These are phyloP conservation scores for Rhinopithecus roxellana DNA, from an alignment of 2,113 vertebrate genomes.

Conservation along the genomic window DNA sequence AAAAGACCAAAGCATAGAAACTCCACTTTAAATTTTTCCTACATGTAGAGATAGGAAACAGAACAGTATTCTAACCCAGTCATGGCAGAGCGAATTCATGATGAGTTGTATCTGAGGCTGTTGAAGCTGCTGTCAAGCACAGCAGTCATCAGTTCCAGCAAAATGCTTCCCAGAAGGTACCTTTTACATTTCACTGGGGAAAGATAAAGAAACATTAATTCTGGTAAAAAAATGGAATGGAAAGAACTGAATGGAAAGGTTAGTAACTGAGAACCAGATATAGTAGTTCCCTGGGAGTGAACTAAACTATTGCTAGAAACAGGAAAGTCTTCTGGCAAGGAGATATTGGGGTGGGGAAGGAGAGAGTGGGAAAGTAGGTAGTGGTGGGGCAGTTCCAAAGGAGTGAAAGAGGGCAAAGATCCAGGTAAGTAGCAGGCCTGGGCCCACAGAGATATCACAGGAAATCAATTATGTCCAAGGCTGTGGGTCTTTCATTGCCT, in stretches of 20 bases:
- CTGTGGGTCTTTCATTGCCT: neutral
- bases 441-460: neutral
- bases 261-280: neutral
- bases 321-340: neutral
- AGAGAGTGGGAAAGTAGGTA: neutral
- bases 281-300: neutral
- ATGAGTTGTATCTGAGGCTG: neutral
- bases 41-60: neutral
- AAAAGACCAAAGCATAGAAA: neutral
- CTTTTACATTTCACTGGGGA: neutral
- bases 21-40: neutral
- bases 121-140: neutral
- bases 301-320: neutral
- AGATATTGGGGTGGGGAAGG: neutral
- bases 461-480: neutral
- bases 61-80: neutral
- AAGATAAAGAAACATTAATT: neutral
- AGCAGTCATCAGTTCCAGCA: neutral
- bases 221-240: neutral
- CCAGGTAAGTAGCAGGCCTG: neutral
- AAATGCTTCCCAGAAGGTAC: neutral
- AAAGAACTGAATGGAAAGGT: neutral
- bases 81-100: neutral
- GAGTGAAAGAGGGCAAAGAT: neutral
- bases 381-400: neutral